Percentiles rank a stretch among this genome's conserved stretches.
Conservation (phyloP, 2,797 vertebrate genomes). For the Myotis vivesi region DNA sequence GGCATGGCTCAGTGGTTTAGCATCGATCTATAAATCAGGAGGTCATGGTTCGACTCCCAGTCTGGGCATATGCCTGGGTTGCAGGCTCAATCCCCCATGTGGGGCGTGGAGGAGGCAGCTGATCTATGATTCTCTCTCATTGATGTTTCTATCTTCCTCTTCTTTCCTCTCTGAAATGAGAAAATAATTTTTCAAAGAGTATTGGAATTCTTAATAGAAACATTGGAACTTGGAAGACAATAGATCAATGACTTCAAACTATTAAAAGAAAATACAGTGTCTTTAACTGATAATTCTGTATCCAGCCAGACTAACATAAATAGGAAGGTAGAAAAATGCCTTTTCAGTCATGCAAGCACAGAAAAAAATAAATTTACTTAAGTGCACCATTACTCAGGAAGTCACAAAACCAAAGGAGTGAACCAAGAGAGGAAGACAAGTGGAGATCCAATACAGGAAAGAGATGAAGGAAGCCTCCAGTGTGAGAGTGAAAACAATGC, state of each 20-base stretch:
- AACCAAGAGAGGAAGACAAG: neutral
- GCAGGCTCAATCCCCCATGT: too few species aligned
- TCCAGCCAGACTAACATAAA: neutral
- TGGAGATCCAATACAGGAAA: neutral
- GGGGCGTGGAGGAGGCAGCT: too few species aligned
- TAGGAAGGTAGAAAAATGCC: neutral
- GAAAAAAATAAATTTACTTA: neutral
- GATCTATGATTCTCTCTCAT: too few species aligned
- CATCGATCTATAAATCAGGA: too few species aligned
- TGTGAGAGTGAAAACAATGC: neutral
- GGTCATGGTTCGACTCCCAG: too few species aligned
- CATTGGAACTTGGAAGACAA: neutral
- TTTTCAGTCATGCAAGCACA: neutral
- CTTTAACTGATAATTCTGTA: neutral
- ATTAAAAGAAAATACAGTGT: neutral
- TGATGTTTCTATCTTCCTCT: too few species aligned
- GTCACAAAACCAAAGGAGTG: neutral
- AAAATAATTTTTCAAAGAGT: neutral
- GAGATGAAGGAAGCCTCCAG: neutral
- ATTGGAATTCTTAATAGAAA: neutral
- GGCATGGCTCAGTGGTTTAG: too few species aligned
- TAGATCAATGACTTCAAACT: neutral
- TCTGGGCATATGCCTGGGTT: too few species aligned
- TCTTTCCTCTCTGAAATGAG: too few species aligned
- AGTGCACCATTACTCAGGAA: neutral